Conservation (phyloP, 1,140 invertebrate genomes). For the Dinoponera quadriceps region DNA sequence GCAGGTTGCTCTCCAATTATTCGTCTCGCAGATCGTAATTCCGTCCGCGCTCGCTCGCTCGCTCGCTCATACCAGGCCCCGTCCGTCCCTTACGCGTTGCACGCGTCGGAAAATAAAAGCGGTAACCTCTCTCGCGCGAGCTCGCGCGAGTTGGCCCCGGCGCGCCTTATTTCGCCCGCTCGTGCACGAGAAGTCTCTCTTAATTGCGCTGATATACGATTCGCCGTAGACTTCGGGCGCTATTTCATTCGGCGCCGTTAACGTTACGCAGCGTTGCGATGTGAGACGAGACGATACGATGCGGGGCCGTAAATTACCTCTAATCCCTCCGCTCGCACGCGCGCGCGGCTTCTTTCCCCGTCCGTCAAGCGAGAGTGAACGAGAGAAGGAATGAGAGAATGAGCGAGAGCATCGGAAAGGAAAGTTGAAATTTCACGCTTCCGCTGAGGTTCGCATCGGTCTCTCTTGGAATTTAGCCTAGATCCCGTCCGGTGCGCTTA, state of each 20-base stretch:
- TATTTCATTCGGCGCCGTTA: constrained; percentile 66
- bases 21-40: constrained; percentile 28
- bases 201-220: constrained; percentile 74
- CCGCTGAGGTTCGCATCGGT: background rate
- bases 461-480: constrained; percentile 19
- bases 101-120: constrained; percentile 36
- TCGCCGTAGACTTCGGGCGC: constrained; percentile 53
- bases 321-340: constrained; percentile 51
- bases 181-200: constrained; percentile 66
- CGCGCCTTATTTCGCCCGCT: constrained; percentile 57
- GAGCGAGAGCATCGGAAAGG: constrained; percentile 3
- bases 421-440: constrained; percentile 45
- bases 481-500: constrained; percentile 3
- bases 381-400: too few species aligned
- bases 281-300: constrained; percentile 39
- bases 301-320: constrained; percentile 63
- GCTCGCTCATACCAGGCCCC: too few species aligned
- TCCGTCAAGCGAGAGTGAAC: background rate
- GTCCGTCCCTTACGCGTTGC: background rate
- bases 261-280: constrained; percentile 65
- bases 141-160: constrained; percentile 24
- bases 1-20: constrained; percentile 6
- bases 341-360: constrained; percentile 31
- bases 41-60: constrained; percentile 8
- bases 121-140: constrained; percentile 7